Conservation (phyloP, 2,888 invertebrate genomes). For the Nomada hirtipes region DNA sequence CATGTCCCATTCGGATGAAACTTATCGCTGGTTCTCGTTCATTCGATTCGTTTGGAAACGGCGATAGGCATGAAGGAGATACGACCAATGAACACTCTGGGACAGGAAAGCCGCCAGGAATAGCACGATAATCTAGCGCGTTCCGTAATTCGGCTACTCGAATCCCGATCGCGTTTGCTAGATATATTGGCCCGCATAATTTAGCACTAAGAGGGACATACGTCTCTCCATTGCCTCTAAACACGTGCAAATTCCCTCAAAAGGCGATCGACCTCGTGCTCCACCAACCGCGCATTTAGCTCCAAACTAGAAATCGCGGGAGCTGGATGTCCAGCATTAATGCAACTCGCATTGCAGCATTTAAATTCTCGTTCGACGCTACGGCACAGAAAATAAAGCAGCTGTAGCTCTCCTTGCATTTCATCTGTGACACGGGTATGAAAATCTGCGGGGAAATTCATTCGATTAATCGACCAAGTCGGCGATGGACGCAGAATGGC, state of each 20-base stretch:
- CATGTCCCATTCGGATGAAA: background rate
- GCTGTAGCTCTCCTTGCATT: too few species aligned
- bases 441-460: constrained; percentile 1
- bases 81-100: too few species aligned
- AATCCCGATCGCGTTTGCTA: constrained; percentile 13
- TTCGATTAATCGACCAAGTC: constrained; percentile 21
- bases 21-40: too few species aligned
- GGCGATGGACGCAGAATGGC: constrained; percentile 14
- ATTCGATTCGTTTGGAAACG: too few species aligned
- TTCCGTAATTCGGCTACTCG: constrained; percentile 19
- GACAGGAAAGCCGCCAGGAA: background rate
- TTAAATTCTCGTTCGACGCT: too few species aligned
- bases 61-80: background rate
- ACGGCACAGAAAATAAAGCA: too few species aligned
- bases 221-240: background rate
- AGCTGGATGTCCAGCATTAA: too few species aligned
- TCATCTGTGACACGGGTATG: constrained; percentile 12
- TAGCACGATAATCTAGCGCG: background rate
- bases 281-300: background rate
- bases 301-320: background rate
- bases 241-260: constrained; percentile 7
- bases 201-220: background rate
- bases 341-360: too few species aligned
- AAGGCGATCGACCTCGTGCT: constrained; percentile 16
- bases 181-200: constrained; percentile 34